A percentile compares a stretch with the other conserved stretches of the same genome.
Conservation (phyloP, 2,797 vertebrate genomes). For the Spinus olivaceus region DNA sequence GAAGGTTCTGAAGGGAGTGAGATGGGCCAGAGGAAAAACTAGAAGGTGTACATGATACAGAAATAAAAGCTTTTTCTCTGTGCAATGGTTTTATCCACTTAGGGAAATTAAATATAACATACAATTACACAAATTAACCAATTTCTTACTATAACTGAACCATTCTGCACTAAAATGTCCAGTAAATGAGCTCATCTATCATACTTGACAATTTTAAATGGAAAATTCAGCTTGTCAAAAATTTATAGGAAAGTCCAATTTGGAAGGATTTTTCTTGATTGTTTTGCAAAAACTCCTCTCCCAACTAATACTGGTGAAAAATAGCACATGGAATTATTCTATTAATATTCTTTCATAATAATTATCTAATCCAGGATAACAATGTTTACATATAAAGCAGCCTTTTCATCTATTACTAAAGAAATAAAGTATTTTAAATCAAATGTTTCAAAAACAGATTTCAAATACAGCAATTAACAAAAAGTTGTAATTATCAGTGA, state of each 20-base stretch:
- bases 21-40: not conserved
- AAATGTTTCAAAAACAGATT: not conserved
- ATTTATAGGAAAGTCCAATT: not conserved
- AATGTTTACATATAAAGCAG: not conserved
- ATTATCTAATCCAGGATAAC: not conserved
- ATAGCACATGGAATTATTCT: not conserved
- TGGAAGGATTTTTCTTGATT: not conserved
- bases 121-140: not conserved
- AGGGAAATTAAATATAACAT: not conserved
- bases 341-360: not conserved
- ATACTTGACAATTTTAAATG: not conserved
- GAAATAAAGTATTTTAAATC: not conserved
- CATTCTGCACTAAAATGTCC: not conserved
- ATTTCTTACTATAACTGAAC: not conserved
- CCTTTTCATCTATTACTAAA: not conserved
- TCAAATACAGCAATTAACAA: not conserved
- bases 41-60: not conserved
- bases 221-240: not conserved
- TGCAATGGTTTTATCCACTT: not conserved
- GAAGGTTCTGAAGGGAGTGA: not conserved
- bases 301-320: not conserved
- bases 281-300: not conserved
- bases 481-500: not conserved
- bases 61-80: not conserved
- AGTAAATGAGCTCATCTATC: not conserved